Conservation (phyloP, 2,797 vertebrate species). For the Capromys pilorides region DNA sequence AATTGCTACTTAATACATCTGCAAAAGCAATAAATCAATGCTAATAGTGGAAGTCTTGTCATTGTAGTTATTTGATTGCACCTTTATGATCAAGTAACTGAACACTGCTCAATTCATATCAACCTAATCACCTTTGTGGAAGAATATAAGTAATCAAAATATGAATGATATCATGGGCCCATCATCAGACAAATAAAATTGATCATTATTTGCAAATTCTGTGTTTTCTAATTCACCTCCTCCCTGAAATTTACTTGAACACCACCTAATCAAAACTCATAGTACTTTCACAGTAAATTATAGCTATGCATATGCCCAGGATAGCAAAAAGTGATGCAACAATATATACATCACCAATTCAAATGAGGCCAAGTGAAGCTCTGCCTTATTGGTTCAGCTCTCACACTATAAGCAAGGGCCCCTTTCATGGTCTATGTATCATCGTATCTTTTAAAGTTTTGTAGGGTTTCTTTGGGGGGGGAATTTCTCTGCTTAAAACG, state of each 20-base stretch:
- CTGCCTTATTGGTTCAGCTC: neutral
- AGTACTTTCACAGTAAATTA: neutral
- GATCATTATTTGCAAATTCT: conserved; percentile 11
- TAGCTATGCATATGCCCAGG: neutral
- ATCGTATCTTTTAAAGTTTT: neutral
- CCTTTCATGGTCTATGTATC: neutral
- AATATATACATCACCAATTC: neutral
- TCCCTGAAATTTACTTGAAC: conserved; percentile 8
- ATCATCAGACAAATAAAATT: neutral
- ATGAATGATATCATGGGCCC: neutral
- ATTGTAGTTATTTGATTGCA: neutral
- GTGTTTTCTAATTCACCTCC: neutral
- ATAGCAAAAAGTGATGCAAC: neutral
- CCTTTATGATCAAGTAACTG: neutral
- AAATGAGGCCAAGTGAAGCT: neutral
- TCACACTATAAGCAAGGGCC: neutral
- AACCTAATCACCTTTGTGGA: neutral
- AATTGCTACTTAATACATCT: neutral
- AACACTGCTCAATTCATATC: neutral
- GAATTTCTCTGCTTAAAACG: conserved; percentile 48
- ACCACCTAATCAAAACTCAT: neutral
- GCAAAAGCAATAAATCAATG: conserved; percentile 9
- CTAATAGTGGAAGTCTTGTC: neutral
- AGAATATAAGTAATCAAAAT: neutral
- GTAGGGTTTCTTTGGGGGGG: too few species aligned